Conservation (phyloP, 2,113 vertebrate genomes). For the Aldabrachelys gigantea region DNA sequence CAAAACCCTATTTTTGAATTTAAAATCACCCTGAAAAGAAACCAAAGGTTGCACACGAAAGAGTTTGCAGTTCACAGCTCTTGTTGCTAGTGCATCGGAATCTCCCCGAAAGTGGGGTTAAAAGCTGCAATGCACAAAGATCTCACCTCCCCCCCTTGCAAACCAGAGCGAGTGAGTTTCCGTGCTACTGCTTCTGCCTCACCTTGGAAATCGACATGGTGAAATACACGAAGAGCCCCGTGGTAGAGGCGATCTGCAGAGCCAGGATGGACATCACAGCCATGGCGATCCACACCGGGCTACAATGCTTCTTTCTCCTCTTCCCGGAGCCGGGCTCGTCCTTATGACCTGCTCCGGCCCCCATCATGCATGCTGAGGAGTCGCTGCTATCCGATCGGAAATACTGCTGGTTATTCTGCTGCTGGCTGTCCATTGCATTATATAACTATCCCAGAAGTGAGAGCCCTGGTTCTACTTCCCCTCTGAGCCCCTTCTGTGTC, state of each 20-base stretch:
- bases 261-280: neutral
- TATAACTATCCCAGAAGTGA: neutral
- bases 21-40: no score
- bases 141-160: no score
- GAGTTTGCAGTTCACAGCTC: no score
- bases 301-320: neutral
- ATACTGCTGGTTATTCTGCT: neutral
- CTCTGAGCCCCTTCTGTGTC: no score
- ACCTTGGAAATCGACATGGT: neutral
- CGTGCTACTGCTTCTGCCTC: neutral
- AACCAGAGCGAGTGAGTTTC: no score
- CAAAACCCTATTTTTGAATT: no score
- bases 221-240: neutral
- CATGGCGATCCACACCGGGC: neutral
- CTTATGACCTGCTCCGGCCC: neutral
- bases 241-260: neutral
- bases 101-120: no score
- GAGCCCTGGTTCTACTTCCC: neutral
- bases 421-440: neutral
- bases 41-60: no score
- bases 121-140: no score
- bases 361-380: neutral
- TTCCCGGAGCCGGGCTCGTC: neutral
- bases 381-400: neutral
- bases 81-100: no score